Percentiles rank a stretch among this genome's conserved stretches.
Evolutionary conservation across 2,888 invertebrate species (phyloP).

Genomic region (Folsomia candida): DNA sequence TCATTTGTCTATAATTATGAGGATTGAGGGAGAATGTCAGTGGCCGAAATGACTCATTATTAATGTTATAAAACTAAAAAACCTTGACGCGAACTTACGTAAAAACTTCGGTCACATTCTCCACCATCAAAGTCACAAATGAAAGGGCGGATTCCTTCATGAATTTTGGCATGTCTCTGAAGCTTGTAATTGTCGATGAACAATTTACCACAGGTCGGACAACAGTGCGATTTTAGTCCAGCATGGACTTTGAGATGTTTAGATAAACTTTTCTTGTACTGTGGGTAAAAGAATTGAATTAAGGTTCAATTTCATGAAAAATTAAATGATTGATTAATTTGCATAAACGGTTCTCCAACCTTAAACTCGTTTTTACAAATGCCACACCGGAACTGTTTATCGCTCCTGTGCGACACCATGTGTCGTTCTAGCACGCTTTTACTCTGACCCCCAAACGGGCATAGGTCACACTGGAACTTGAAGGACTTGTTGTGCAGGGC

Average conservation of each 20-base stretch:
- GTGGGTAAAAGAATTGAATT: background rate
- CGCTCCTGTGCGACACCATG: slow-evolving; percentile 27
- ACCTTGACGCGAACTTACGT: slow-evolving; percentile 1
- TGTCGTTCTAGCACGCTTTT: slow-evolving; percentile 22
- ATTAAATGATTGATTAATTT: no score
- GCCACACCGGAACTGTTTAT: slow-evolving; percentile 19
- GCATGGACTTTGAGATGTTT: slow-evolving; percentile 28
- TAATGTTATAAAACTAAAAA: no score
- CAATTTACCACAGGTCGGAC: slow-evolving; percentile 20
- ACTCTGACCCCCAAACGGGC: slow-evolving; percentile 21
- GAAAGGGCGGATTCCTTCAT: slow-evolving; percentile 3
- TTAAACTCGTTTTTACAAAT: slow-evolving; percentile 23
- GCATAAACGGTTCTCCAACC: no score
- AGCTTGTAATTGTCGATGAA: slow-evolving; percentile 13
- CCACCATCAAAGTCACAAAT: background rate
- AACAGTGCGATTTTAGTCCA: slow-evolving; percentile 18
- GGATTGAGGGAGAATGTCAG: background rate
- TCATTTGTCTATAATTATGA: slow-evolving; percentile 9
- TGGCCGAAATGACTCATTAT: background rate
- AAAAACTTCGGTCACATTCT: background rate
- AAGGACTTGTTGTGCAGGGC: background rate
- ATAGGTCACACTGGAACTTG: slow-evolving; percentile 4
- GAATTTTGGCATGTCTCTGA: background rate
- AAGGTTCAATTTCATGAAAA: no score
- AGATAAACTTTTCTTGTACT: slow-evolving; percentile 17